A percentile compares a stretch with the other conserved stretches of the same genome.
Evolutionary conservation across 2,888 invertebrate genomes (phyloP).

Genomic region (Lottia scabra): DNA sequence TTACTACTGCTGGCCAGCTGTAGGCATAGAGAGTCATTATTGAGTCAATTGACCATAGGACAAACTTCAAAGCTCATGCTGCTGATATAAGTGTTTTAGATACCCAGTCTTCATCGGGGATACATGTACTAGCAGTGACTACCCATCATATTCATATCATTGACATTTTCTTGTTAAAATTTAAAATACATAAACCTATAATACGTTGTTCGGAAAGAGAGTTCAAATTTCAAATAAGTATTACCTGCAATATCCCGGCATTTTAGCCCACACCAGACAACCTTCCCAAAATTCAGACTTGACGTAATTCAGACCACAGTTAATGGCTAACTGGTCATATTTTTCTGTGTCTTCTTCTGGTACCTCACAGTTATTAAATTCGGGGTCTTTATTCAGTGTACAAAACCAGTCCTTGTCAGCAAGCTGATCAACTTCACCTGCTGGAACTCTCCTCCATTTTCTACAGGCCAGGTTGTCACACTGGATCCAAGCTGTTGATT

Average conservation of each 20-base stretch:
- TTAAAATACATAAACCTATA: too few relatives aligned
- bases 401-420: constrained; percentile 56
- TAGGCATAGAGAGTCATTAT: neutral
- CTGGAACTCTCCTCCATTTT: constrained; percentile 58
- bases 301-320: constrained; percentile 51
- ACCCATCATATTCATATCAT: too few relatives aligned
- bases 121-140: too few relatives aligned
- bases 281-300: constrained; percentile 51
- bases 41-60: too few relatives aligned
- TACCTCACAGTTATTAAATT: constrained; percentile 45
- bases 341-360: constrained; percentile 51
- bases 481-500: constrained; percentile 60
- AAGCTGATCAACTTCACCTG: constrained; percentile 28
- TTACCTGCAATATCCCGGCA: constrained; percentile 61
- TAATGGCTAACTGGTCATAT: constrained; percentile 53
- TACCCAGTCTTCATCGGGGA: too few relatives aligned
- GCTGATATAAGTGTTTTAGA: too few relatives aligned
- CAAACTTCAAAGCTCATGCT: too few relatives aligned
- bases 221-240: too few relatives aligned
- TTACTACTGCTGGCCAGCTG: constrained; percentile 64
- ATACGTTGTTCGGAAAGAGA: too few relatives aligned
- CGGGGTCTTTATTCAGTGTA: constrained; percentile 48
- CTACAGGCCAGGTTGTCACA: constrained; percentile 60
- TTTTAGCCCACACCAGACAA: constrained; percentile 62
- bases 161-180: too few relatives aligned